A percentile compares a stretch with the other conserved stretches of the same genome.
These are phyloP conservation scores for Asobara japonica DNA, from an alignment of 1,140 invertebrate species.

Conservation along the genomic window DNA sequence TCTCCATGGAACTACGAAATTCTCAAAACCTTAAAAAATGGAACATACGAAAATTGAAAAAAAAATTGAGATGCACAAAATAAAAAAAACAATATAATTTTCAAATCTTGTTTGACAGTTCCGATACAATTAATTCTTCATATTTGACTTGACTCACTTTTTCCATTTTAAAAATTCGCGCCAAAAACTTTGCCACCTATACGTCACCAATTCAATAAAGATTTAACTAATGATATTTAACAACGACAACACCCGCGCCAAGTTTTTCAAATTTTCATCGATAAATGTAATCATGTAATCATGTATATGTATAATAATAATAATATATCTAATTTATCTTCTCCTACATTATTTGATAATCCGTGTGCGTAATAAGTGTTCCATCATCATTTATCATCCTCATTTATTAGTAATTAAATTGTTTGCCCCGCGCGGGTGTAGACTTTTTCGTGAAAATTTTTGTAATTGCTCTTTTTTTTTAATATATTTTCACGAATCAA, in stretches of 20 bases:
- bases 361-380: constrained; percentile 33
- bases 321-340: constrained; percentile 21
- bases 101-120: too few species aligned
- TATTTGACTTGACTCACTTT: too few species aligned
- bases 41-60: too few species aligned
- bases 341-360: constrained; percentile 25
- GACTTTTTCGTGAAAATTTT: constrained; percentile 12
- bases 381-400: constrained; percentile 20
- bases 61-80: too few species aligned
- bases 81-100: too few species aligned
- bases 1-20: too few species aligned
- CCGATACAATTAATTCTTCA: too few species aligned
- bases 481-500: neutral
- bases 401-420: neutral
- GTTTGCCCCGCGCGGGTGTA: neutral
- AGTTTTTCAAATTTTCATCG: constrained; percentile 23
- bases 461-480: constrained; percentile 3
- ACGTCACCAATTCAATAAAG: neutral
- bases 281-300: constrained; percentile 1
- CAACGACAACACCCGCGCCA: constrained; percentile 28
- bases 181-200: too few species aligned
- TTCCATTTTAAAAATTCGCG: too few species aligned
- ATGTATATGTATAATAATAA: constrained; percentile 10
- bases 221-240: constrained; percentile 14
- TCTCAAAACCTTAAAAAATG: too few species aligned